Evolutionary conservation across 2,888 invertebrate genomes (phyloP), one percentile per base, ranked within the genome.

Genomic region (Eupithecia insigniata): DNA sequence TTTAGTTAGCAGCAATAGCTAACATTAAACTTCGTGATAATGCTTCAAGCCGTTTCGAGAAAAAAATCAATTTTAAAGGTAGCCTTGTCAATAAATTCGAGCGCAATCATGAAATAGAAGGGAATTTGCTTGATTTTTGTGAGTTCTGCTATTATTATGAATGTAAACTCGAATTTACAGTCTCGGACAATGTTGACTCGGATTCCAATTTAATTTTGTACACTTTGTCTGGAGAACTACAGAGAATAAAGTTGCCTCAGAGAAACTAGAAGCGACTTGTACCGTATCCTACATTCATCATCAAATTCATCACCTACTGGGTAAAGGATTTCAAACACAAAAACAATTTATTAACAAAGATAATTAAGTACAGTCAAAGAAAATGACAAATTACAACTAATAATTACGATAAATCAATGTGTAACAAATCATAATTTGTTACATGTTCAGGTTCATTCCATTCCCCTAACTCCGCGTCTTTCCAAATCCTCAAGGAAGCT

Each of bases 151-250:
- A 84, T 85, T 85, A 87, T 86, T 86, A 85, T 81, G 83, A 87
- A 87, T 85, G 83, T 84, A 89, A 89, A 89, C 86, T 76, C 74
- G 85, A 87, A 89, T 89, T 86, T 86, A 84, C 85, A 81, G 78
- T 71, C 61, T 75, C 73, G 79, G 83, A 79, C 81, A 79, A 76
- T 88, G 86, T 89, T 90, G 89, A 89, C 87, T 87, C 74, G 77
- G 82, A 87, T 81, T 87, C 80, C 85, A 86, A 87, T 89, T 89
- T 87, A 86, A 89, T 88, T 89, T 85, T 83, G 86, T 84, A 84
- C 84, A 86, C 84, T 87, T 87, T 87, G 85, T 83, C 85, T 82
- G 80, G 76, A 77, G 87, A 85, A 89, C 89, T 87, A 82, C 82
- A 85, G 82, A 64, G 34, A n/a, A 22, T 84, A 78, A 72, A 77